phyloP scores from a whole-genome alignment of 2,113 vertebrate species.

The Eclectus roratus region DNA sequence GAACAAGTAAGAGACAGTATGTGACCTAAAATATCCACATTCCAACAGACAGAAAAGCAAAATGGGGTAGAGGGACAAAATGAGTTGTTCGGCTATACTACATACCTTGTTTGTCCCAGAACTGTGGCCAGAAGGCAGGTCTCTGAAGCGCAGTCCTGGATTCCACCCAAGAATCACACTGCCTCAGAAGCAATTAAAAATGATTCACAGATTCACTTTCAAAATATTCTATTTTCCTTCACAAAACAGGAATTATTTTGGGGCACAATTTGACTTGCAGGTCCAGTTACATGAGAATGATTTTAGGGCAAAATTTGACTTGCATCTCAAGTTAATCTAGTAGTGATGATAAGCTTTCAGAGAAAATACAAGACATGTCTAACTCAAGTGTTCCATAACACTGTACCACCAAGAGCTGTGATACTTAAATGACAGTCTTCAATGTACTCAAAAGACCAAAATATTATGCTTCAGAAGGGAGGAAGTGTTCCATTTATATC shows the following conservation, averaged over 20 bases:
- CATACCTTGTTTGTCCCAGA: not conserved
- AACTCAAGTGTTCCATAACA: not conserved
- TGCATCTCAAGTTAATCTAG: not conserved
- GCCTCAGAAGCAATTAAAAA: not conserved
- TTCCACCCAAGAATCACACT: not conserved
- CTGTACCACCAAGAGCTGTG: not conserved
- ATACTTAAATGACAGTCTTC: not conserved
- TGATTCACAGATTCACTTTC: not conserved
- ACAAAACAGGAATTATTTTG: not conserved
- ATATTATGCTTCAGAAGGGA: not conserved
- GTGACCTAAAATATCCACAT: not conserved
- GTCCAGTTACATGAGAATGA: not conserved
- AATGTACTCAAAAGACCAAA: not conserved
- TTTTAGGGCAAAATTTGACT: not conserved
- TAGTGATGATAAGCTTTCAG: not conserved
- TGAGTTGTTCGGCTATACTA: not conserved
- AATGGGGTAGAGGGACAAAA: not conserved
- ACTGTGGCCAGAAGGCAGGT: not conserved
- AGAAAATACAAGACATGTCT: not conserved
- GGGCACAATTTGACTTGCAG: not conserved
- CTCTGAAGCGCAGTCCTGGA: not conserved
- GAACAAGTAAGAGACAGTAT: not conserved
- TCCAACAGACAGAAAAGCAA: not conserved
- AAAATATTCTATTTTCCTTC: not conserved
- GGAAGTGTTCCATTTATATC: not conserved